Conservation (phyloP, 2,888 invertebrate species). For the Pollenia angustigena region DNA sequence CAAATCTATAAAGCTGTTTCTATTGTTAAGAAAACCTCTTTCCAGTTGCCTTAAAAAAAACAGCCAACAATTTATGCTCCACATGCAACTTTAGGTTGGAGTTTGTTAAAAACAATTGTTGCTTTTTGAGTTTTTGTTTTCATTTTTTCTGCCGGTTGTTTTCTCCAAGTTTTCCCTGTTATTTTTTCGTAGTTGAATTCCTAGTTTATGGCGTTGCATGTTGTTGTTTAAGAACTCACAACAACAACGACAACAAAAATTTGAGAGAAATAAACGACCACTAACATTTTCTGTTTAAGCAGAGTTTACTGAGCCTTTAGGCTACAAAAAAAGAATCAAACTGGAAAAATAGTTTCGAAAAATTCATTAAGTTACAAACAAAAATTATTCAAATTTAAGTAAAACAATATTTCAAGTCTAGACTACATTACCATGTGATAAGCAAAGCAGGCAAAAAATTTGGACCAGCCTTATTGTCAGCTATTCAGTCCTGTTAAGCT, state of each 20-base stretch:
- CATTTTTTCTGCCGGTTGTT: slow-evolving; percentile 28
- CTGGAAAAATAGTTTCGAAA: neutral
- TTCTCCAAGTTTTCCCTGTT: slow-evolving; percentile 14
- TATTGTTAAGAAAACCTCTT: neutral
- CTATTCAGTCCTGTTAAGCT: no score
- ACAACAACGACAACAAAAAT: slow-evolving; percentile 5
- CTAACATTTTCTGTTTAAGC: slow-evolving; percentile 37
- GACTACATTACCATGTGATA: no score
- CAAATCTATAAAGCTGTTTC: neutral
- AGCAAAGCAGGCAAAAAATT: no score
- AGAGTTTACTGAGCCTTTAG: slow-evolving; percentile 32
- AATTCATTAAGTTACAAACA: no score
- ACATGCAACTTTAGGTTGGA: slow-evolving; percentile 33
- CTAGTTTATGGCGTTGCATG: slow-evolving; percentile 67
- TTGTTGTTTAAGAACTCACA: slow-evolving; percentile 52
- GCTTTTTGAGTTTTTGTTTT: slow-evolving; percentile 38
- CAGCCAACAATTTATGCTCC: neutral
- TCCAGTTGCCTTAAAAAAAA: neutral
- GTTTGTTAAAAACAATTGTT: slow-evolving; percentile 65
- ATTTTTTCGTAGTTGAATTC: slow-evolving; percentile 17
- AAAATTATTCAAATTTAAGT: no score
- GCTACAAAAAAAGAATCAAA: slow-evolving; percentile 15
- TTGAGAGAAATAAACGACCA: slow-evolving; percentile 31
- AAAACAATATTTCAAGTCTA: no score
- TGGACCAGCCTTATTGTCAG: no score